Base-by-base conservation (phyloP, 2,113 vertebrate species). In the Anarrhichthys ocellatus region DNA sequence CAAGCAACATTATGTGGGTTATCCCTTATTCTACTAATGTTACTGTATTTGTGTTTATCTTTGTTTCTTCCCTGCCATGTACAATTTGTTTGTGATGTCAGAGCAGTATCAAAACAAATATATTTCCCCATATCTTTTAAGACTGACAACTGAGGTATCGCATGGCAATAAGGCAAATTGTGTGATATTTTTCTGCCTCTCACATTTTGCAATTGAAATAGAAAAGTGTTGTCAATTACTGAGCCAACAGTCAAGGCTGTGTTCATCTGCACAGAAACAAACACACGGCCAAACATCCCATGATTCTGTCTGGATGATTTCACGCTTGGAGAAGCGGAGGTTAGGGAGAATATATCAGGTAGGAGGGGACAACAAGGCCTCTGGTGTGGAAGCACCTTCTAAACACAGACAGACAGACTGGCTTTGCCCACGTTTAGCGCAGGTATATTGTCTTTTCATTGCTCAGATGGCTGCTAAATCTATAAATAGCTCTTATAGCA, bases 251-350 rank as follows among this genome's bases (percentile, higher is more conserved):
- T 68, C 71, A 44, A 67, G 40, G 36, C 61, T 73, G 66, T 87
- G 86, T 91, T 93, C 86, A 92, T 92, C 87, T 83, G 65, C 78
- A 92, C 81, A 79, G 77, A 86, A 87, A 88, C 84, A 89, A 87
- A 91, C 80, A 82, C 72, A 6, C 79, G 83, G 74, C 69, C 81
- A 82, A 78, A 81, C 78, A 83, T 85, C 72, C 61, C 59, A 82
- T 91, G 91, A 88, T 88, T 89, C 90, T 89, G 87, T 84, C 80
- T 5, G 24, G 59, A 65, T 64, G 85, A 88, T 90, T 93, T 92
- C 87, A 92, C 81, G 85, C 83, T 79, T 14, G 9, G 73, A 56
- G 85, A 86, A 70, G 78, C 78, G 67, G 84, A 85, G 66, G 66
- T 82, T 38, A 74, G 75, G 85, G 62, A 71, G 81, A 73, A 76